phyloP scores from a whole-genome alignment of 2,113 vertebrate genomes.

The Porphyrio hochstetteri region DNA sequence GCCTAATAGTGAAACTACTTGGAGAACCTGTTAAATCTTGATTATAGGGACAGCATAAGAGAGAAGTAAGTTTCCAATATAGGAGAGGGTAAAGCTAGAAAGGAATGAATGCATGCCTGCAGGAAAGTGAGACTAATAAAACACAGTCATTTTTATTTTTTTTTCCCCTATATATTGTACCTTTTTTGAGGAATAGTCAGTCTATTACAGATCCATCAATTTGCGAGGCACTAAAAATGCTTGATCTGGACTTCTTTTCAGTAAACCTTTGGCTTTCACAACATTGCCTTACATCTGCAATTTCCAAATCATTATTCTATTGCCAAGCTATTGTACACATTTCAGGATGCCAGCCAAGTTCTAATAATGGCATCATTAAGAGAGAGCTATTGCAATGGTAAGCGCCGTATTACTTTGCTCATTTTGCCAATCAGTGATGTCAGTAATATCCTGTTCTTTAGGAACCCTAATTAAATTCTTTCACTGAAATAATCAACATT shows the following conservation, averaged over 20 bases:
- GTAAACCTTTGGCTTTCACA: constrained; percentile 68
- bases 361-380: constrained; percentile 76
- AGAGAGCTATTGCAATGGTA: constrained; percentile 69
- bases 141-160: background rate
- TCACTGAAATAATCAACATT: constrained; percentile 79
- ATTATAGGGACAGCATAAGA: background rate
- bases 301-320: constrained; percentile 64
- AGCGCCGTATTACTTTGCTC: constrained; percentile 66
- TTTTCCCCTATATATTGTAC: background rate
- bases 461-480: constrained; percentile 79
- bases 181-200: background rate
- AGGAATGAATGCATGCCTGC: background rate
- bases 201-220: constrained; percentile 3
- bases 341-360: constrained; percentile 76
- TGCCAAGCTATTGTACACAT: constrained; percentile 76
- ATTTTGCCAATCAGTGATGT: constrained; percentile 75
- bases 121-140: background rate
- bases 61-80: background rate
- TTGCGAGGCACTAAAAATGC: constrained; percentile 40
- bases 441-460: constrained; percentile 77
- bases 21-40: background rate
- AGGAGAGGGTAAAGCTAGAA: background rate
- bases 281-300: constrained; percentile 69
- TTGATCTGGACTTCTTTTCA: constrained; percentile 66
- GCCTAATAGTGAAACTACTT: background rate